Evolutionary conservation across 2,113 vertebrate species (phyloP).

Genomic region (Stomatorhinus ivindoensis): DNA sequence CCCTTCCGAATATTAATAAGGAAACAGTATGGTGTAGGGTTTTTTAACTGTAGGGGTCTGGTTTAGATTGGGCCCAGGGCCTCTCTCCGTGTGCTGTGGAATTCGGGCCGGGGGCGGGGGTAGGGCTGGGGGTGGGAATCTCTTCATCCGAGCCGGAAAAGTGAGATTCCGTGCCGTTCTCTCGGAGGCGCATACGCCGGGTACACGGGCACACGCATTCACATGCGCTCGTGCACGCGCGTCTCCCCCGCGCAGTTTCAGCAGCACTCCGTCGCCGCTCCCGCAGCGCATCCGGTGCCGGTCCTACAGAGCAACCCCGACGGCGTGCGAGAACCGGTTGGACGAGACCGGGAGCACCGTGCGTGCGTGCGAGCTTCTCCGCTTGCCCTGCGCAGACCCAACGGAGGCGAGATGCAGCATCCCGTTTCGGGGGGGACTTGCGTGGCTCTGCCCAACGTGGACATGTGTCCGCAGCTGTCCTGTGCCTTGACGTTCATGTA

Average conservation of each 20-base stretch:
- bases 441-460: conserved; percentile 87
- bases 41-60: conserved; percentile 38
- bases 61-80: conserved; percentile 50
- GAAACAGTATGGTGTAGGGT: conserved; percentile 8
- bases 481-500: conserved; percentile 98
- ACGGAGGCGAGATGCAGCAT: conserved; percentile 82
- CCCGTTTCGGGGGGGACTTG: conserved; percentile 89
- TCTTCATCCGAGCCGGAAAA: conserved; percentile 11
- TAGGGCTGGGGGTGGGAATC: not conserved
- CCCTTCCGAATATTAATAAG: conserved; percentile 40
- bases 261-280: not conserved
- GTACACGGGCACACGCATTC: conserved; percentile 1
- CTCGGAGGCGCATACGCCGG: not conserved
- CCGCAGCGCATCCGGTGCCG: conserved; percentile 9
- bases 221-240: conserved; percentile 14
- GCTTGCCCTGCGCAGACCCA: conserved; percentile 63
- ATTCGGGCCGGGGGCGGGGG: conserved; percentile 20
- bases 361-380: conserved; percentile 66
- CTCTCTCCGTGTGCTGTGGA: conserved; percentile 44
- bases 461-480: conserved; percentile 93
- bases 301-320: conserved; percentile 20
- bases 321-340: conserved; percentile 38
- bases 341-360: conserved; percentile 53
- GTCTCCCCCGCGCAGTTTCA: not conserved
- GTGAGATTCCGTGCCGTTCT: conserved; percentile 6